Percentiles rank a stretch among this genome's conserved stretches.
These are phyloP conservation scores for Acrossocheilus wenchowensis DNA, from an alignment of 2,797 vertebrate species.

Conservation along the genomic window DNA sequence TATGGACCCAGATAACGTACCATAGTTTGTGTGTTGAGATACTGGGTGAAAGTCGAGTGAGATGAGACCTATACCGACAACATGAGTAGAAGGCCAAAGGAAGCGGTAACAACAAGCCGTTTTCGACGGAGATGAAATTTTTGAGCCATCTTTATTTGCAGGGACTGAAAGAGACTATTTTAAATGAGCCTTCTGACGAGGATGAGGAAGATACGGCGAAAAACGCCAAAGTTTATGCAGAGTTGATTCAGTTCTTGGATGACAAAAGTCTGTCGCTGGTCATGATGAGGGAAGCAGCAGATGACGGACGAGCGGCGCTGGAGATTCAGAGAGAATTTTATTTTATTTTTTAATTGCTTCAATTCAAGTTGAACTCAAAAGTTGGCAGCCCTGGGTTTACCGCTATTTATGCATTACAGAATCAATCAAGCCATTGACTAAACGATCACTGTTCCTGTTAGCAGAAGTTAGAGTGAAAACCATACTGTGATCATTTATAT, in stretches of 20 bases:
- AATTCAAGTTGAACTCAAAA: background rate
- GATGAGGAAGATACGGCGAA: background rate
- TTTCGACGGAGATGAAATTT: background rate
- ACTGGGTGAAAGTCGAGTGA: no score
- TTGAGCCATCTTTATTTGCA: slow-evolving; percentile 13
- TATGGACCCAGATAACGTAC: no score
- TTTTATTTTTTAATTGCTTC: background rate
- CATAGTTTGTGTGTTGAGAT: no score
- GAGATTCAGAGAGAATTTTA: background rate
- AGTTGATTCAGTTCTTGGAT: background rate
- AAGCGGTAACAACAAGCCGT: no score
- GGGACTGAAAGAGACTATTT: background rate
- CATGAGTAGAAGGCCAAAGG: no score
- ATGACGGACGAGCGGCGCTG: background rate
- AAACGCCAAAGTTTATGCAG: background rate
- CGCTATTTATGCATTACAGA: background rate
- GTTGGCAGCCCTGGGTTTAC: background rate
- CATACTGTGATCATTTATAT: no score
- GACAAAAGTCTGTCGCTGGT: slow-evolving; percentile 37
- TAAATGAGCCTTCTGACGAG: background rate
- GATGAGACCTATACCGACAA: no score
- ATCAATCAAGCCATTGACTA: background rate
- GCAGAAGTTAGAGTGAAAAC: background rate
- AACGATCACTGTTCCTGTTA: background rate
- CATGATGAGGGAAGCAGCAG: slow-evolving; percentile 37